Evolutionary conservation across 1,140 invertebrate species (phyloP).

Genomic region (Hermetia illucens): DNA sequence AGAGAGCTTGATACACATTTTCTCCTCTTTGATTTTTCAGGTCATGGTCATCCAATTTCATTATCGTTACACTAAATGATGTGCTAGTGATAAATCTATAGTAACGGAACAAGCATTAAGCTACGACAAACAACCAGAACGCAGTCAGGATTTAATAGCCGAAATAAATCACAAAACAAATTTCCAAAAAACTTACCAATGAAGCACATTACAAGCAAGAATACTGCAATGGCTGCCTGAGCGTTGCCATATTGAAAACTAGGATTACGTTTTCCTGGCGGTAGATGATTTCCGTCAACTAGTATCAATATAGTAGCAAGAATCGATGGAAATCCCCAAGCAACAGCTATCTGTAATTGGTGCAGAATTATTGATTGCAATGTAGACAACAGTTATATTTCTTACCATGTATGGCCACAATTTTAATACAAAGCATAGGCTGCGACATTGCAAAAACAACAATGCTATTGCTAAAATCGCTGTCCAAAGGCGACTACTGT

Average conservation of each 20-base stretch:
- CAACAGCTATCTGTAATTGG: conserved; percentile 45
- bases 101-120: no score
- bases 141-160: no score
- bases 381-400: neutral
- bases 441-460: conserved; percentile 66
- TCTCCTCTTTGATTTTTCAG: no score
- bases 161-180: no score
- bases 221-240: conserved; percentile 52
- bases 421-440: conserved; percentile 63
- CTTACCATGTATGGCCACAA: conserved; percentile 40
- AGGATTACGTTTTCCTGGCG: conserved; percentile 47
- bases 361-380: conserved; percentile 17
- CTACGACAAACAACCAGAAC: no score
- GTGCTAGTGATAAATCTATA: no score
- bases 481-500: conserved; percentile 70
- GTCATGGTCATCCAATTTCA: no score
- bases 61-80: no score
- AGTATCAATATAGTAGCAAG: conserved; percentile 39
- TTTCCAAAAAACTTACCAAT: conserved; percentile 41
- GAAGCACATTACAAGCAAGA: conserved; percentile 49
- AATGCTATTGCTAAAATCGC: conserved; percentile 63
- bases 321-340: conserved; percentile 51
- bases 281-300: conserved; percentile 31
- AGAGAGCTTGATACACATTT: no score
- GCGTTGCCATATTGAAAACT: conserved; percentile 66